Base-by-base conservation (phyloP, 2,113 vertebrate genomes). In the Genyomyrus donnyi region DNA sequence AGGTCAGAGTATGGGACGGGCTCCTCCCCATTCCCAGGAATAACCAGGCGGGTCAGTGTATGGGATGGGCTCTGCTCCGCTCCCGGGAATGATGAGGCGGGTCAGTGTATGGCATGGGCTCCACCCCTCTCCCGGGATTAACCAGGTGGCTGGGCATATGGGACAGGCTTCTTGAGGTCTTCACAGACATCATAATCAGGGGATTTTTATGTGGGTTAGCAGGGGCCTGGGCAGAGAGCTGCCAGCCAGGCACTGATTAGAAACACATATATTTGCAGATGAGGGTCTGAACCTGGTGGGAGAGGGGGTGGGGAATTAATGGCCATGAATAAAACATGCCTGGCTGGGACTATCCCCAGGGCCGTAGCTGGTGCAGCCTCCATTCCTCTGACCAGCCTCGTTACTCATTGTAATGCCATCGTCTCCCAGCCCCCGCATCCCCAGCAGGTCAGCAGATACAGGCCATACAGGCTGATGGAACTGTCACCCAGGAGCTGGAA, bases 241-340 rank as follows among this genome's bases (percentile, higher is more conserved):
- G 27, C n/a, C 11, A 35, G 35, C n/a, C 50, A 13, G 7, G 84
- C 17, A 87, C 27, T 53, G 50, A 87, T 52, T 87, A 21, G 50
- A 87, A 53, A 87, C n/a, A 49, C 85, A 87, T 87, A 13, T 87
- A 53, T 53, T 56, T 87, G 27, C 24, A 50, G 85, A 52, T n/a
- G 46, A 27, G 49, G 3, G 46, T 48, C 13, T 86, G 49, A 86
- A 86, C 77, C 77, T 31, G 19, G 77, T 13, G 62, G n/a, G 62
- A 31, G 62, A 11, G 62, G 27, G 42, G 45, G 80, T 46, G 45
- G 42, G 4, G 1, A 35, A 19, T 52, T 17, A 8, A 87, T 19
- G n/a, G 5, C 1, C 85, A 87, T 53, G 50, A 87, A 53, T 87
- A 53, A 52, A 87, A 86, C 84, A 86, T 80, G 39, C 74, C 62